These are phyloP conservation scores for Ptychobarbus kaznakovi DNA, from an alignment of 2,797 vertebrate species.

Conservation along the genomic window DNA sequence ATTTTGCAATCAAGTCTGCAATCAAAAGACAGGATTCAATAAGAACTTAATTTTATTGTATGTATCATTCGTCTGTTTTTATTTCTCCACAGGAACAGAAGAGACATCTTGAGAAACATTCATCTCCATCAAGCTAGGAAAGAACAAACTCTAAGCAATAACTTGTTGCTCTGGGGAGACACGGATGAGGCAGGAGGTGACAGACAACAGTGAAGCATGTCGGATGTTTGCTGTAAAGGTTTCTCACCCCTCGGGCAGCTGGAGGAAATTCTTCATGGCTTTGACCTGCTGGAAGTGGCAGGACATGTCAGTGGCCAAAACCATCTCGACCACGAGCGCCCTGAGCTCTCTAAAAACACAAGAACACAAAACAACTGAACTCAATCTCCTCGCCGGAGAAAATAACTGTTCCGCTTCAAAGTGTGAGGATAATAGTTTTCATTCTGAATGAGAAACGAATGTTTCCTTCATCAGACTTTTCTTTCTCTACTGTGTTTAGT, in stretches of 20 bases:
- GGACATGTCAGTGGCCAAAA: constrained; percentile 97
- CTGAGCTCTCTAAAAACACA: constrained; percentile 87
- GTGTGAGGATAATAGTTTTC: not conserved
- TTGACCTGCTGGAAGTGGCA: constrained; percentile 99
- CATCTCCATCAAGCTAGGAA: not conserved
- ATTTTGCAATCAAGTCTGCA: not conserved
- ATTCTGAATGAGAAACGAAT: constrained; percentile 1
- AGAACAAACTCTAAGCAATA: not conserved
- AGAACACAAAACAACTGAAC: not conserved
- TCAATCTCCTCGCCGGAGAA: not conserved
- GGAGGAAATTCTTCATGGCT: constrained; percentile 95
- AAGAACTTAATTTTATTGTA: too few relatives aligned
- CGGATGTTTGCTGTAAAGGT: not conserved
- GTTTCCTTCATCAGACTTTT: not conserved
- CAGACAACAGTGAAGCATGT: constrained; percentile 7
- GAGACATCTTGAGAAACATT: not conserved
- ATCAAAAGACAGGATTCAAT: not conserved
- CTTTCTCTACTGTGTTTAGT: not conserved
- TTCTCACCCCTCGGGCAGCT: constrained; percentile 94
- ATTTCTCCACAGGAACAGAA: not conserved
- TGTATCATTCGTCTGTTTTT: not conserved
- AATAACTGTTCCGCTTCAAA: not conserved
- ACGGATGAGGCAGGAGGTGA: not conserved
- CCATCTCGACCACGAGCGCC: constrained; percentile 96
- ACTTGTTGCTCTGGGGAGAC: not conserved